Base-by-base conservation (phyloP, 2,797 vertebrate species). In the Cygnus olor region DNA sequence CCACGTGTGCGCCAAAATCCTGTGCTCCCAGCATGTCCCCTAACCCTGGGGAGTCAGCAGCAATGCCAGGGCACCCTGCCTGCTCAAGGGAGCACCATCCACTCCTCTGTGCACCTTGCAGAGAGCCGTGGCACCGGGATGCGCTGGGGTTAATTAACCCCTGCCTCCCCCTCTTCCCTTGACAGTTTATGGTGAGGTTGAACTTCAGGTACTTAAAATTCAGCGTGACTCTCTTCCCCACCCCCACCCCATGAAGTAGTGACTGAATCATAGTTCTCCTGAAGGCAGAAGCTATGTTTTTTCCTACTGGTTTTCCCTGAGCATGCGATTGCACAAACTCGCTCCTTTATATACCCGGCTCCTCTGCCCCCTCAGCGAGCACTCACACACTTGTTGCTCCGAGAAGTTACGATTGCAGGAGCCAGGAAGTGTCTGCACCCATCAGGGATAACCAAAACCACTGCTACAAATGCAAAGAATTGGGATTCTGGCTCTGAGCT, bases 121-220 rank as follows among this genome's bases (percentile, higher is more conserved):
- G 10, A 20, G 56, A 79, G 53, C n/a, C 17, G 2, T 5, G 18
- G 11, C 21, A 25, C 22, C 22, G 18, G 49, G 12, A 56, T 47
- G 71, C 57, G 3, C 10, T 20, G 5, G 64, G 61, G 77, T 68
- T 45, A 66, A 87, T 85, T 36, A 79, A 47, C 27, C 17, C 5
- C 14, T 49, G 17, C 21, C 34, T 85, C 61, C 45, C 24, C n/a
- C 25, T 69, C 16, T 87, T 83, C 22, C 69, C 38, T 60, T 10
- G 10, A 58, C n/a, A 22, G 27, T 88, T 94, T 91, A 60, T 81
- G 78, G 71, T 82, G 86, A 32, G 60, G 64, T 3, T 79, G 65
- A 90, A 85, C 22, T 91, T 70, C 81, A 93, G 91, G 73, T 91
- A 86, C 51, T 20, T 40, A 87, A 85, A 92, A 95, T 90, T 77